Evolutionary conservation across 2,888 invertebrate species (phyloP), one percentile per base, ranked within the genome.

Genomic region (Agrotis exclamationis): DNA sequence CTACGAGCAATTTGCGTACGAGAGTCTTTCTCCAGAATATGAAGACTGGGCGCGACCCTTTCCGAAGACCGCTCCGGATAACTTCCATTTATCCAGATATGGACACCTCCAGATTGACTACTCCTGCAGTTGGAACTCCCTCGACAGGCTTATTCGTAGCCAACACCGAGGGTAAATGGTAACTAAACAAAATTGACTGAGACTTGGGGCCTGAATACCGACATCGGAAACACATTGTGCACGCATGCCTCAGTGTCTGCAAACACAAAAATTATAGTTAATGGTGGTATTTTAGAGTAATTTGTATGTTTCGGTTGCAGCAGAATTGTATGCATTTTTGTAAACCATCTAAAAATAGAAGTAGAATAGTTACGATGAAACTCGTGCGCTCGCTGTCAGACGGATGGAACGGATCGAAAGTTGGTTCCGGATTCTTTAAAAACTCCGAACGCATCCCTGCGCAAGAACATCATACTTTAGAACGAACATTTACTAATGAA

Each of bases 101-200:
- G 98, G 98, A 66, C 97, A 98, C 86, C 95, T 98, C 60, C 97
- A 98, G 94, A 98, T 98, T 84, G 98, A 98, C 90, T 98, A 98
- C 88, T 98, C 98, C 2, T 97, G 97, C 92, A 98, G 98, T 93
- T 98, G 98, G 98, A 97, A 97, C 91, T 98, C 98, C 70, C 95
- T 98, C 77, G 97, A 98, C 90, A 97, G 98, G 88, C 97, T 98
- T 84, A 98, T 98, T 86, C 96, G 97, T 76, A 96, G 96, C 89
- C 96, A 95, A 88, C 93, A 88, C 58, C 66, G 85, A 57, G 73
- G 69, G 14, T 83, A 76, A 70, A 54, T 28, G 20, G 9, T 53
- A 63, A 60, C 50, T 16, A 28, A 33, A 63, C n/a, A 63, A 66
- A 51, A 48, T 33, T 53, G 51, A 56, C 28, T 59, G 59, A 44